Conservation (phyloP, 2,888 invertebrate species). For the Fabriciana adippe region DNA sequence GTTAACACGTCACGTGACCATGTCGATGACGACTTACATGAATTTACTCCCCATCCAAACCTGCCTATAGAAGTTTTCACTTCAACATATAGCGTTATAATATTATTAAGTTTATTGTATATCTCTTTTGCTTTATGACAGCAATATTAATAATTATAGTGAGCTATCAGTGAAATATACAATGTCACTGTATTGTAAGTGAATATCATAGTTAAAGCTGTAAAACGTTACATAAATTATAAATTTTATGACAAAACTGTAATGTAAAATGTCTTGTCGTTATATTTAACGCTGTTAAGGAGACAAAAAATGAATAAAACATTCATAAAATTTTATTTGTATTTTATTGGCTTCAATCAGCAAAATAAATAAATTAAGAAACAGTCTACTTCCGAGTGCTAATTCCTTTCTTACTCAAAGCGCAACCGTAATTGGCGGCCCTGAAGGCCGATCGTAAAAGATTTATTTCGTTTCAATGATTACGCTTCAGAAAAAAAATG, state of each 20-base stretch:
- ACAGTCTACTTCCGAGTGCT: conserved; percentile 4
- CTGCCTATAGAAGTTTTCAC: too few relatives aligned
- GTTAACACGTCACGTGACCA: too few relatives aligned
- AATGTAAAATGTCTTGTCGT: not conserved
- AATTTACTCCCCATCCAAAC: too few relatives aligned
- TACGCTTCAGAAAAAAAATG: not conserved
- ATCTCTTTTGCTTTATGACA: not conserved
- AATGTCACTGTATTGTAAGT: not conserved
- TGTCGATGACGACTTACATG: too few relatives aligned
- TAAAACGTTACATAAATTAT: conserved; percentile 20
- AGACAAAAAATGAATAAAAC: conserved; percentile 26
- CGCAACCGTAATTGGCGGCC: conserved; percentile 7
- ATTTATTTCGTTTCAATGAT: conserved; percentile 2
- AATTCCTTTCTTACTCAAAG: conserved; percentile 21
- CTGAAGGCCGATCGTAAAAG: not conserved
- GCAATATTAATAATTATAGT: not conserved
- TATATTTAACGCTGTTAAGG: not conserved
- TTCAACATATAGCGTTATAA: too few relatives aligned
- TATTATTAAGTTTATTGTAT: too few relatives aligned
- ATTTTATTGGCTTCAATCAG: conserved; percentile 38
- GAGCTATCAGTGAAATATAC: not conserved
- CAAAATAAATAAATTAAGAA: conserved; percentile 38
- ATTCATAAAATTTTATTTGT: conserved; percentile 20
- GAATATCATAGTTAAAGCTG: not conserved
- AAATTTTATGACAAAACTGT: conserved; percentile 21